Base-by-base conservation (phyloP, 2,113 vertebrate genomes). In the Henicopernis longicauda region DNA sequence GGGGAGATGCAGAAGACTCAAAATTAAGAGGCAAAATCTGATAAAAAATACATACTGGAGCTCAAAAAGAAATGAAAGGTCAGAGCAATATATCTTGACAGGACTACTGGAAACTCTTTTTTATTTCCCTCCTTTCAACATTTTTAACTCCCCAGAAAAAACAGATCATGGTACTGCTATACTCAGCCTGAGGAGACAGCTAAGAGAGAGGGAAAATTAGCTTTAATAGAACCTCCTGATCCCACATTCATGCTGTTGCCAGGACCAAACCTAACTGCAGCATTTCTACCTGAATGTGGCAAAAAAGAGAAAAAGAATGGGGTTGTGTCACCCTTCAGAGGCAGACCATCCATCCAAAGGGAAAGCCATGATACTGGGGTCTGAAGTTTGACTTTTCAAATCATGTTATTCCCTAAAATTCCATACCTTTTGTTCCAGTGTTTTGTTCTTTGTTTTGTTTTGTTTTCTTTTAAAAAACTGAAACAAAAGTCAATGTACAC, bases 21-120 rank as follows among this genome's bases (percentile, higher is more conserved):
- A 74, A 95, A 95, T 83, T 84, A 91, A 76, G 62, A 89, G 42
- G 58, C 77, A 93, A 88, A 96, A 79, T 65, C 44, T 82, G 61
- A 73, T 94, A 20, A 97, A 97, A 96, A 94, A 90, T 70, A 42
- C 29, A 93, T 63, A 32, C 22, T 57, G 32, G 9, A 86, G 2
- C 31, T 76, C 52, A 80, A 86, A 89, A 82, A 13, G 36, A 74
- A 92, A 55, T 22, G 7, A 83, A 89, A 10, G 3, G 25, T 81
- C 21, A 91, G 63, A 79, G 15, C 12, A 74, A 87, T 20, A 29
- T 26, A 65, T 77, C n/a, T 83, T 90, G 58, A 88, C 40, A 73
- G 83, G 82, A 71, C 16, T n/a, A 26, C 13, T 94, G 31, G 50
- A 83, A 90, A 83, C 55, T 52, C 6, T 40, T 72, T 83, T 92